phyloP scores from a whole-genome alignment of 37 sponge, comb jelly and placozoan species.

The Mnemiopsis leidyi region DNA sequence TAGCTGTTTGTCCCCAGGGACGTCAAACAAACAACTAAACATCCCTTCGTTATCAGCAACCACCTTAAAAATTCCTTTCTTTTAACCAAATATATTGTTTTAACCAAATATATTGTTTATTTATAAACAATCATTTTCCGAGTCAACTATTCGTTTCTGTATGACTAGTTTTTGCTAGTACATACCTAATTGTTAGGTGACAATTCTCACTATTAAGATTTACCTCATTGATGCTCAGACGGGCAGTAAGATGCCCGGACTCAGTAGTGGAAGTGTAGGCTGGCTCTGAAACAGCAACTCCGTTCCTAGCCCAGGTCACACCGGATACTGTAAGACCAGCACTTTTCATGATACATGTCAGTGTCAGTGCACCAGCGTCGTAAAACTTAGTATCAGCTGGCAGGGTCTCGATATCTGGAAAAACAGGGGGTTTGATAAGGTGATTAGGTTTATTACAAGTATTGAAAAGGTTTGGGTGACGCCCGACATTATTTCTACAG shows the following conservation, averaged over 20 bases:
- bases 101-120: no score
- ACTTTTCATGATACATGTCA: neutral
- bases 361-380: neutral
- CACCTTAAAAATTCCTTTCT: no score
- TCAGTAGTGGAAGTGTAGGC: neutral
- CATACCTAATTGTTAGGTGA: no score
- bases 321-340: neutral
- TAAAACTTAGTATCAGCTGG: slow-evolving; percentile 16
- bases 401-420: neutral
- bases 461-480: no score
- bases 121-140: no score
- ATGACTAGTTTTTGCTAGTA: no score
- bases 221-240: neutral
- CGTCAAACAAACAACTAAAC: neutral
- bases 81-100: no score
- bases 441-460: no score
- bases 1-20: neutral
- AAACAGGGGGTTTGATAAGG: no score
- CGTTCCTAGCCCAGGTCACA: neutral
- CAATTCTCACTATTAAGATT: no score
- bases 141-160: no score
- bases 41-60: neutral
- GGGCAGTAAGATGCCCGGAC: neutral
- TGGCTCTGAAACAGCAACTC: neutral
- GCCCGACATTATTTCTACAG: no score